Evolutionary conservation across 2,113 vertebrate genomes (phyloP), one percentile per base, ranked within the genome.

Genomic region (Sminthopsis crassicaudata): DNA sequence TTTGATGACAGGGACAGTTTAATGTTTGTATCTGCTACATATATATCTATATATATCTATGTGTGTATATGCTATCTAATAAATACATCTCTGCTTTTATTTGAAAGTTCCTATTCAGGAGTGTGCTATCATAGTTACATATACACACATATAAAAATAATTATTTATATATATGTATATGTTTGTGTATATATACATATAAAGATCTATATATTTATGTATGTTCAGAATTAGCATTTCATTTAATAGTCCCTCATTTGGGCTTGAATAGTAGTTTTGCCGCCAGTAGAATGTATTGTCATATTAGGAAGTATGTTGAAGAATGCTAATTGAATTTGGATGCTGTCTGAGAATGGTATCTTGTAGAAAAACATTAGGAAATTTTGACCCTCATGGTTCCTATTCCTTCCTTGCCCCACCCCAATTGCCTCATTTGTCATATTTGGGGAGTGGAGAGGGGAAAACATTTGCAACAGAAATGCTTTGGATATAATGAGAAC

Each of bases 311-410:
- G 12, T 67, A 0, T 67, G 30, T 36, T 67, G 60, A 67, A 16
- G 11, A 1, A 36, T 36, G 12, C 2, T 67, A 36, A 36, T 36
- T 67, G 60, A 26, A 9, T 26, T 57, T 57, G 25, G 60, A 36
- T 67, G 16, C 30, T 36, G 60, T 3, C 60, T 67, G 30, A 93
- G 93, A 57, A 84, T 89, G 53, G 8, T 19, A 23, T 92, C 9
- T 52, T 22, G 91, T 90, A 92, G 92, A 23, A 92, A 91, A 95
- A 84, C 24, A 54, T 90, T 55, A 92, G 90, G 91, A 36, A 91
- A 94, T 95, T 95, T 55, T 92, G 22, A 89, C 52, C 84, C 14
- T 30, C 92, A 2, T 48, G 2, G 67, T 26, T 19, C 67, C 88
- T 90, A 26, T 95, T 51, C 10, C 50, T 51, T 51, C 50, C 8